A percentile compares a stretch with the other conserved stretches of the same genome.
Conservation (phyloP, 2,888 invertebrate species). For the Philereme transversata region DNA sequence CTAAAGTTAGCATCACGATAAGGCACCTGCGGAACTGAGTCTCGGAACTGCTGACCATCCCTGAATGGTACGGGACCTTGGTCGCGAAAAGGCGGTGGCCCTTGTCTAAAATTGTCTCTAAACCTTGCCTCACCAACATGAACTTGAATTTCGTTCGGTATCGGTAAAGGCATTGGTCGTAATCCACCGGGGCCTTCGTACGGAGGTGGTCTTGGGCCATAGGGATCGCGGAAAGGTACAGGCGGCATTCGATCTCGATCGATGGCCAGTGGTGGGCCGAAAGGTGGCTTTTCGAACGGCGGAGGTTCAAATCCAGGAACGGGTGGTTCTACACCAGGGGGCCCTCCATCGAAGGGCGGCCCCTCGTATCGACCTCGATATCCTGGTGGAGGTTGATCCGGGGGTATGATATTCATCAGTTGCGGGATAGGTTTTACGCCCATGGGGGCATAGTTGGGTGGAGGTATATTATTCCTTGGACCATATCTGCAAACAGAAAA, state of each 20-base stretch:
- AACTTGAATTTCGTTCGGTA: constrained; percentile 69
- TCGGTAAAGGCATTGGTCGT: constrained; percentile 61
- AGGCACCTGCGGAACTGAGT: constrained; percentile 56
- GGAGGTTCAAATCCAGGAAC: constrained; percentile 85
- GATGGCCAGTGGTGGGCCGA: constrained; percentile 61
- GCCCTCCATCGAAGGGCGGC: constrained; percentile 82
- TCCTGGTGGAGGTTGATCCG: constrained; percentile 64
- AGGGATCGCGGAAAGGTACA: constrained; percentile 67
- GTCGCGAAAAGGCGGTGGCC: constrained; percentile 64
- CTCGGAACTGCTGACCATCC: constrained; percentile 64
- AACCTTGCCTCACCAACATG: constrained; percentile 72
- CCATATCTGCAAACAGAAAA: constrained; percentile 71
- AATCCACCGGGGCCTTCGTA: constrained; percentile 65
- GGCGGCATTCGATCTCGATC: constrained; percentile 72
- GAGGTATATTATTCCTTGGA: constrained; percentile 64
- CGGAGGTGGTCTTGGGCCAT: constrained; percentile 59
- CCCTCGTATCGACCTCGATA: constrained; percentile 73
- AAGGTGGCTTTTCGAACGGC: constrained; percentile 78
- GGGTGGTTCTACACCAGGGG: constrained; percentile 86
- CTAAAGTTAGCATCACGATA: constrained; percentile 68
- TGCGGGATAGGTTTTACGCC: constrained; percentile 66
- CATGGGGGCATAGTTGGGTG: constrained; percentile 64
- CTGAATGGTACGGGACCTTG: constrained; percentile 68
- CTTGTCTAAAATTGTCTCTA: constrained; percentile 70
- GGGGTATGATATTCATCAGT: constrained; percentile 55